Base-by-base conservation (phyloP, 1,140 invertebrate genomes). In the Anadara kagoshimensis region DNA sequence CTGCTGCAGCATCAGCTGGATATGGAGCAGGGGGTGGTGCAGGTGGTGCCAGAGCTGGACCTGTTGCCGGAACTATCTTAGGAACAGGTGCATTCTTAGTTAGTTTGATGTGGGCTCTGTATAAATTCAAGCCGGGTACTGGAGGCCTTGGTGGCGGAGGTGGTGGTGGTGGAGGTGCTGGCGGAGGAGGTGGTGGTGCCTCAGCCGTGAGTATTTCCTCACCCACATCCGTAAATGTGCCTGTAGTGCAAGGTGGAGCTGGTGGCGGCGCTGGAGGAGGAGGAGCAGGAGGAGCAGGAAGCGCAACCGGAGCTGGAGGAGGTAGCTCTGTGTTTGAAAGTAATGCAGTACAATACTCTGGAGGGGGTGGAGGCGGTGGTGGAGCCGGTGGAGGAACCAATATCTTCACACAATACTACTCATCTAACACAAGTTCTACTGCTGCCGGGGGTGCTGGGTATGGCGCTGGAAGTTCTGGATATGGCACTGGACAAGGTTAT, bases 71-170 rank as follows among this genome's bases (percentile, higher is more conserved):
- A 59, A 80, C 85, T 4, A 74, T 87, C 16, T 75, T 88, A 45
- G 73, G 73, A n/a, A 73, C 86, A 18, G 69, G 84, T 57, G 76
- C 78, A 11, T 71, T 84, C 29, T 76, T 78, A 12, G 84, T 78
- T 53, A 82, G 83, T 66, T 44, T 88, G 49, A 82, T 83, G 77
- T 88, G 86, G 86, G 86, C 86, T 1, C 80, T 86, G 49, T 87
- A 49, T 69, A 73, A 75, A 43, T 79, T 79, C n/a, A 83, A 84
- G 64, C 82, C 80, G n/a, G 82, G 83, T 10, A 76, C 75, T 62
- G 78, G 79, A 49, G 53, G 68, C 11, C 64, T 77, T 16, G 49
- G 63, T 68, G 67, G 78, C 47, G 58, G 67, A 58, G 26, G 71
- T 54, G 24, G 69, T 47, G 47, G 56, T 36, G 65, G 65, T 18